phyloP scores from a whole-genome alignment of 2,888 invertebrate genomes.

The Rhorus exstirpatorius region DNA sequence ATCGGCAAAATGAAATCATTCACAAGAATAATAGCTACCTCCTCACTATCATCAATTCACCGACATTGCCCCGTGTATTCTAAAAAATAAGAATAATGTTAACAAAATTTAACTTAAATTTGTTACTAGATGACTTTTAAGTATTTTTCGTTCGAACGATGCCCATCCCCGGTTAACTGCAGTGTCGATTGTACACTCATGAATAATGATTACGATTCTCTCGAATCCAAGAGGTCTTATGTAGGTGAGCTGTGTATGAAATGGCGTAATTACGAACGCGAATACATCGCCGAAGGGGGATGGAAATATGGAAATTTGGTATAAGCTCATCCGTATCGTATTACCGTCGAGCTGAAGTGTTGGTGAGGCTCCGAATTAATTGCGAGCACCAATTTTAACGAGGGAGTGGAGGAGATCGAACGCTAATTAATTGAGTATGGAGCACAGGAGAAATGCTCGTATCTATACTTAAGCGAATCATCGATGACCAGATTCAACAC shows the following conservation, averaged over 20 bases:
- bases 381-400: conserved; percentile 61
- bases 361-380: conserved; percentile 67
- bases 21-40: no score
- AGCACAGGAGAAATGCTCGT: conserved; percentile 11
- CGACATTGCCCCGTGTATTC: no score
- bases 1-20: neutral
- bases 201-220: conserved; percentile 76
- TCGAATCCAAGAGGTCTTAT: conserved; percentile 33
- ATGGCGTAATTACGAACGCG: conserved; percentile 74
- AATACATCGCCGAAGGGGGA: conserved; percentile 71
- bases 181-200: conserved; percentile 50
- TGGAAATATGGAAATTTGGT: conserved; percentile 76
- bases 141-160: neutral
- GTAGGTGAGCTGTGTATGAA: conserved; percentile 65
- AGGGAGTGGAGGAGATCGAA: conserved; percentile 36
- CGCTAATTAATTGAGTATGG: conserved; percentile 45
- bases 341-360: conserved; percentile 61
- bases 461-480: neutral
- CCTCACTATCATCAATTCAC: neutral
- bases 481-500: neutral
- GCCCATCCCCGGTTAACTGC: neutral
- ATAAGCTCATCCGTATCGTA: conserved; percentile 71
- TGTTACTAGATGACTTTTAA: neutral
- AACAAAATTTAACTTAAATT: neutral
- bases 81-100: no score